These are phyloP conservation scores for Urocynchramus pylzowi DNA, from an alignment of 2,113 vertebrate species.

Conservation along the genomic window DNA sequence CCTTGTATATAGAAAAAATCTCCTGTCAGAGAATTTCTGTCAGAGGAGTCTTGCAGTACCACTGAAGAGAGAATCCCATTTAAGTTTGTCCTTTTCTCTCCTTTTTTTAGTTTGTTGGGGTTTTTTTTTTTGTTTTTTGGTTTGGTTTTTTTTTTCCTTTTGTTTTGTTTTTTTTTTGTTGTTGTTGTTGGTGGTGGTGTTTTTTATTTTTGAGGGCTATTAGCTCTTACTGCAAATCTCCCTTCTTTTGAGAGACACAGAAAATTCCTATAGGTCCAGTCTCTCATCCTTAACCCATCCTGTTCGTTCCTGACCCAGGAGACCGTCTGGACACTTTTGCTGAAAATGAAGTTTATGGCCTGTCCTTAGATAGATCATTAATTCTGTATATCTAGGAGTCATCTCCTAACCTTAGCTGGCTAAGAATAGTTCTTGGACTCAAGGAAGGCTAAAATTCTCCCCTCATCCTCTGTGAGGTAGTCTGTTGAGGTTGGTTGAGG, in stretches of 20 bases:
- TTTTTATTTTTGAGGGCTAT: not conserved
- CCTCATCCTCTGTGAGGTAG: not conserved
- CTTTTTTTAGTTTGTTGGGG: too few species aligned
- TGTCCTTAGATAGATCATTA: not conserved
- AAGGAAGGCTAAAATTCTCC: not conserved
- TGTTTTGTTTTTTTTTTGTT: not conserved
- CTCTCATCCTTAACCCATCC: not conserved
- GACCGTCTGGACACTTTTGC: fast-evolving
- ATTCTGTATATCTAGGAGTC: not conserved
- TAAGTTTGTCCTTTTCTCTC: not conserved
- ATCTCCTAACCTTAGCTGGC: not conserved
- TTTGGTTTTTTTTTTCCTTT: not conserved
- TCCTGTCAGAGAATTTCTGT: not conserved
- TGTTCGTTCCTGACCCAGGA: not conserved
- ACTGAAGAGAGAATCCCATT: not conserved
- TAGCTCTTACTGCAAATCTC: not conserved
- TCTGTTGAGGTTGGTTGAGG: not conserved
- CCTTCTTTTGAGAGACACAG: not conserved
- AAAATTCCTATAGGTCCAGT: not conserved
- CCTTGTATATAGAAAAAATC: not conserved
- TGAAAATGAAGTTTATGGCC: not conserved
- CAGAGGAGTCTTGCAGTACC: not conserved
- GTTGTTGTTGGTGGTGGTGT: too few species aligned
- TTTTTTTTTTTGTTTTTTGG: too few species aligned
- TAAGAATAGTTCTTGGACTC: not conserved